Evolutionary conservation across 2,797 vertebrate species (phyloP), one percentile per base, ranked within the genome.

Genomic region (Malacoctenus gilli): DNA sequence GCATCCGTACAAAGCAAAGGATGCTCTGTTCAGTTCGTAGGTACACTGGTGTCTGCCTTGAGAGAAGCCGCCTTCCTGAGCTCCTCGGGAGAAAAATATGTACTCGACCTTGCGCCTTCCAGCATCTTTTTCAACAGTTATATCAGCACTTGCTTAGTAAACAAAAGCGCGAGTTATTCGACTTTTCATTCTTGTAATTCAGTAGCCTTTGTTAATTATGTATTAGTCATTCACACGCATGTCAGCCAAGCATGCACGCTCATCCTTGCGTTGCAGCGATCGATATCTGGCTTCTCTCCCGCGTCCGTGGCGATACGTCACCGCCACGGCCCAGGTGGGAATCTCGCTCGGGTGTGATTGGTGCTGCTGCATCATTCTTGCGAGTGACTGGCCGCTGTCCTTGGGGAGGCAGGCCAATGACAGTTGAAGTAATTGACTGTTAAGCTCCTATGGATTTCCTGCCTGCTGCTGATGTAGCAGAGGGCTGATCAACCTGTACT

Each of bases 401-500:
- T 85, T 82, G 68, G 78, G 75, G 73, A 84, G 43, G 40, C 52
- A 63, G 43, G 22, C 52, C 67, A 44, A 55, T 77, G 83, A 83
- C 77, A 81, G 78, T 46, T 70, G 66, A 70, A 78, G 75, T 82
- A 88, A 88, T 85, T 87, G 73, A 84, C 77, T 85, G 71, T 82
- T 79, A 81, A 68, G 72, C 77, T 81, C 32, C 39, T 70, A 82
- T 83, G 51, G 81, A 85, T 84, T 82, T 85, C 73, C 79, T 80
- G 77, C 79, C 71, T 65, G 47, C 48, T 76, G 72, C 46, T 71
- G 74, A 74, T 80, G 73, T 68, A 68, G 65, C 72, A 64, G 59
- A 64, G 50, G 40, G 41, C 57, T 71, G 70, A 72, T 77, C 55
- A 64, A 51, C 67, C 48, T 39, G 54, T 32, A 62, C 57, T 72